These are phyloP conservation scores for Nothocercus nigrocapillus DNA, from an alignment of 2,113 vertebrate species.

Conservation along the genomic window DNA sequence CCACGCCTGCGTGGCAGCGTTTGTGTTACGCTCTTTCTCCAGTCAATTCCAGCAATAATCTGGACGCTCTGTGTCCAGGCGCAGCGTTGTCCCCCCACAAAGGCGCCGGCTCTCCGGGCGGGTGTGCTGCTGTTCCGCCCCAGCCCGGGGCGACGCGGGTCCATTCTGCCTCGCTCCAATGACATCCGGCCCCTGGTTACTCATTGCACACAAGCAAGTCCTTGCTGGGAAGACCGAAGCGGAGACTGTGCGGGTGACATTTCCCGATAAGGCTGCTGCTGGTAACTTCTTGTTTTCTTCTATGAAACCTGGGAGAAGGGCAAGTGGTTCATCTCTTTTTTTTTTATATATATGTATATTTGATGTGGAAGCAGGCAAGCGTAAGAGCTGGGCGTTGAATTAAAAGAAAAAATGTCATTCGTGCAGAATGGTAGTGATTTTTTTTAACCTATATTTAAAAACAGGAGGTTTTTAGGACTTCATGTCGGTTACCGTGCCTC, in stretches of 20 bases:
- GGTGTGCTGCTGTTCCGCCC: neutral
- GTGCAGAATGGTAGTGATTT: neutral
- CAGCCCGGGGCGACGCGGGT: neutral
- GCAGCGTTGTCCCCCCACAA: neutral
- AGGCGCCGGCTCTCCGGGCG: neutral
- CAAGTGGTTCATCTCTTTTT: neutral
- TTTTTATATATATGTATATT: too few species aligned
- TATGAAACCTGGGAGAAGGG: neutral
- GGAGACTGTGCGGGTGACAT: neutral
- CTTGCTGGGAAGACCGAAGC: slow-evolving; percentile 6
- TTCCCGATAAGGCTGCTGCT: neutral
- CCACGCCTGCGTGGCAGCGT: too few species aligned
- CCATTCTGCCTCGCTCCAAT: neutral
- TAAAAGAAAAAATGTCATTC: neutral
- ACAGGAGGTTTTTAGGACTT: neutral
- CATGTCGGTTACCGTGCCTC: neutral
- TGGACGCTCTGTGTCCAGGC: too few species aligned
- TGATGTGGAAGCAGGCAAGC: too few species aligned
- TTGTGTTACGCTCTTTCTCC: too few species aligned
- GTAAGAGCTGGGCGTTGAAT: neutral
- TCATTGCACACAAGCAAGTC: neutral
- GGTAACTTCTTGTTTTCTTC: neutral
- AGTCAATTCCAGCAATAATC: too few species aligned
- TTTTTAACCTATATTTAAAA: neutral
- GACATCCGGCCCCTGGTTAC: neutral